A percentile compares a stretch with the other conserved stretches of the same genome.
Conservation (phyloP, 2,888 invertebrate genomes). For the Hydriomena furcata region DNA sequence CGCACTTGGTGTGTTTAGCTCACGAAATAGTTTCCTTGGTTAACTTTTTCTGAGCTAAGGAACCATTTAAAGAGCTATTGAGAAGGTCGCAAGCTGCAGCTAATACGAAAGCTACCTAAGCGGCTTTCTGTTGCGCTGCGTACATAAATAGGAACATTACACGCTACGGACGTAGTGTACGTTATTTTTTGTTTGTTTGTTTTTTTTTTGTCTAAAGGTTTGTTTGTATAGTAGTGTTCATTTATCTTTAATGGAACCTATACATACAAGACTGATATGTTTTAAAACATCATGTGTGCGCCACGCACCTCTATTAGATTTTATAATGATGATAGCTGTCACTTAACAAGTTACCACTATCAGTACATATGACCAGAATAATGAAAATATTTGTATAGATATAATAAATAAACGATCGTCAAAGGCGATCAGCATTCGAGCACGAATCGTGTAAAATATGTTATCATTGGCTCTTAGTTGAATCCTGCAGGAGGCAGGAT, state of each 20-base stretch:
- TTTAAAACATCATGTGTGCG: conserved; percentile 27
- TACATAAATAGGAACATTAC: conserved; percentile 2
- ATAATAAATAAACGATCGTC: conserved; percentile 23
- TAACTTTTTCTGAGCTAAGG: conserved; percentile 8
- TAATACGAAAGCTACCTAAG: not conserved
- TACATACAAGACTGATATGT: conserved; percentile 30
- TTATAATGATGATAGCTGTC: conserved; percentile 34
- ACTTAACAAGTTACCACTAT: conserved; percentile 35
- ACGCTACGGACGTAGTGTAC: conserved; percentile 28
- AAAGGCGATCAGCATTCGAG: conserved; percentile 22
- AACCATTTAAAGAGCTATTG: not conserved
- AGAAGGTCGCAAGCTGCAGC: not conserved
- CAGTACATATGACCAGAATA: conserved; percentile 25
- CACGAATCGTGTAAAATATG: conserved; percentile 18
- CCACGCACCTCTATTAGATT: conserved; percentile 32
- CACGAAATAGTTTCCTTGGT: conserved; percentile 6
- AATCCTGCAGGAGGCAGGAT: conserved; percentile 24
- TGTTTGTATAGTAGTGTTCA: conserved; percentile 33
- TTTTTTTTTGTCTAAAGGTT: conserved; percentile 18
- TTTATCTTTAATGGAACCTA: conserved; percentile 27
- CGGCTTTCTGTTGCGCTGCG: not conserved
- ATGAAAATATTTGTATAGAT: conserved; percentile 29
- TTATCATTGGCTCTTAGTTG: conserved; percentile 21
- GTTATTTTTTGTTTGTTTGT: too few relatives aligned
- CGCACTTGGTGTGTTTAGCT: not conserved